Evolutionary conservation across 2,888 invertebrate species (phyloP).

Genomic region (Ophioninae sp.): DNA sequence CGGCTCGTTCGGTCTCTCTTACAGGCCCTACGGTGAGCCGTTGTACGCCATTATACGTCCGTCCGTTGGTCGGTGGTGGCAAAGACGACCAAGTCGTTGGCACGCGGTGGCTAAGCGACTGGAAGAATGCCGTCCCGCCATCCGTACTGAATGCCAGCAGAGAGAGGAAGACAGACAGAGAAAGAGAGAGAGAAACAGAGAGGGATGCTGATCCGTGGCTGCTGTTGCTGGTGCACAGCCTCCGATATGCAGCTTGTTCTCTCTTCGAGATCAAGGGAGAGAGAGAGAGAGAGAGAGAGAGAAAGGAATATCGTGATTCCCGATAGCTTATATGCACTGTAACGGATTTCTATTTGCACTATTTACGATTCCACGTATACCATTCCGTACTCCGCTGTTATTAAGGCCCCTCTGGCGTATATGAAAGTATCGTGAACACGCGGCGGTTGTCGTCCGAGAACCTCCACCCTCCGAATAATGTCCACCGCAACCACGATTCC

Average conservation of each 20-base stretch:
- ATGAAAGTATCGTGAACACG: slow-evolving; percentile 57
- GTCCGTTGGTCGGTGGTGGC: slow-evolving; percentile 64
- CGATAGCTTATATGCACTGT: slow-evolving; percentile 71
- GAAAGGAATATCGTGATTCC: slow-evolving; percentile 46
- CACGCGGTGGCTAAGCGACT: slow-evolving; percentile 74
- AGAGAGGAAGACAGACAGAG: slow-evolving; percentile 11
- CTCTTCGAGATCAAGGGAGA: slow-evolving; percentile 22
- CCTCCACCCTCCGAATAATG: slow-evolving; percentile 30
- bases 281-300: slow-evolving; percentile 29
- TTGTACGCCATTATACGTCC: slow-evolving; percentile 58
- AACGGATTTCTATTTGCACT: slow-evolving; percentile 76
- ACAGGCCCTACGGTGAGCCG: slow-evolving; percentile 51
- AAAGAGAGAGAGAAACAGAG: not conserved
- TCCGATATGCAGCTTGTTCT: slow-evolving; percentile 51
- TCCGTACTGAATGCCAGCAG: slow-evolving; percentile 67
- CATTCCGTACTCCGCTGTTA: slow-evolving; percentile 60
- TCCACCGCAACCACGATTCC: slow-evolving; percentile 28
- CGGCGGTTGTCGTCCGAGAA: slow-evolving; percentile 41
- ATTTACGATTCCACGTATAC: slow-evolving; percentile 70
- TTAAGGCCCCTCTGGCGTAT: slow-evolving; percentile 58
- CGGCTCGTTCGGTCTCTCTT: slow-evolving; percentile 57
- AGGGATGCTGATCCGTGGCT: slow-evolving; percentile 41
- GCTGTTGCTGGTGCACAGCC: slow-evolving; percentile 44
- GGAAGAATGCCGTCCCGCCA: slow-evolving; percentile 75
- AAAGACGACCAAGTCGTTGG: slow-evolving; percentile 63